These are phyloP conservation scores for Drosophila repletoides DNA, from an alignment of 1,140 invertebrate species.

Conservation along the genomic window DNA sequence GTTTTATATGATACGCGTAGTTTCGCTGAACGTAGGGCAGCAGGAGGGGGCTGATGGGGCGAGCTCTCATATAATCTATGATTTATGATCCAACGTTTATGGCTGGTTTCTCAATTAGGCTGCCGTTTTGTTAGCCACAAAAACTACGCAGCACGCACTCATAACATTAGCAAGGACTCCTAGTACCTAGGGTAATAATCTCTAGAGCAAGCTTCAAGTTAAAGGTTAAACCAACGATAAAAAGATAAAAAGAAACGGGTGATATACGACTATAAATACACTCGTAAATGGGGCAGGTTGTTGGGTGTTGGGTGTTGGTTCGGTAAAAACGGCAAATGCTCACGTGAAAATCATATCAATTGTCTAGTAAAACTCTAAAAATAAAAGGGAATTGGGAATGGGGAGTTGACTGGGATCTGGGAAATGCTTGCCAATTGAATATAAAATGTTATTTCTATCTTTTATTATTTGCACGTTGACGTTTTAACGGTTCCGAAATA, in stretches of 20 bases:
- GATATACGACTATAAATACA: background rate
- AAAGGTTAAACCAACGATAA: constrained; percentile 73
- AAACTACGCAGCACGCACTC: constrained; percentile 66
- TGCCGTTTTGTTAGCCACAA: constrained; percentile 70
- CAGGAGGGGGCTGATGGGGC: too few relatives aligned
- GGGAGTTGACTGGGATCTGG: background rate
- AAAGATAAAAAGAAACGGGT: constrained; percentile 57
- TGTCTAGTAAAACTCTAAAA: constrained; percentile 63
- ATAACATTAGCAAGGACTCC: constrained; percentile 50
- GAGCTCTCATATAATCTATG: constrained; percentile 63
- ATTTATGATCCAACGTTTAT: constrained; percentile 70
- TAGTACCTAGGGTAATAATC: constrained; percentile 51
- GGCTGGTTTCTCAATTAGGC: constrained; percentile 71
- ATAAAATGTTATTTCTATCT: constrained; percentile 78
- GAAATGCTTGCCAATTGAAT: constrained; percentile 65
- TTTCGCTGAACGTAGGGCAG: constrained; percentile 22
- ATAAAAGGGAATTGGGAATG: constrained; percentile 10
- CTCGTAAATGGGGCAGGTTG: background rate
- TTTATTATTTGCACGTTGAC: constrained; percentile 71
- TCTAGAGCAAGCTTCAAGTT: constrained; percentile 16
- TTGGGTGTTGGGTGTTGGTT: background rate
- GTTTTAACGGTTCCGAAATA: constrained; percentile 23
- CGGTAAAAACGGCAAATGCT: constrained; percentile 51
- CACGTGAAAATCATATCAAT: constrained; percentile 82
- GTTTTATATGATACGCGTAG: constrained; percentile 50